A percentile compares a stretch with the other conserved stretches of the same genome.
Evolutionary conservation across 1,140 invertebrate genomes (phyloP).

Genomic region (Scaptodrosophila lebanonensis): DNA sequence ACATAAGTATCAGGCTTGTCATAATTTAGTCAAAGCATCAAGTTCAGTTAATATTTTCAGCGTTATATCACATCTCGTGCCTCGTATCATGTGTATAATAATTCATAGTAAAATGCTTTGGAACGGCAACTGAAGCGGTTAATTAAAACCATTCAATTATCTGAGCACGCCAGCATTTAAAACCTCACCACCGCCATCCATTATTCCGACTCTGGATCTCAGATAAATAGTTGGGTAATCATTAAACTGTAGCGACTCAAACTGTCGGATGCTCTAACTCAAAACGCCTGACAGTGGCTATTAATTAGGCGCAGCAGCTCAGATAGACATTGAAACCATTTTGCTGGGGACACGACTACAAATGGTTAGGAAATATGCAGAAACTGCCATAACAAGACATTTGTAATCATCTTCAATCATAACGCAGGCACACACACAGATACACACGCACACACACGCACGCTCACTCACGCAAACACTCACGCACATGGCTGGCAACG

Average conservation of each 20-base stretch:
- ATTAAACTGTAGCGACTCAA: conserved; percentile 23
- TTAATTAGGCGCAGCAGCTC: conserved; percentile 69
- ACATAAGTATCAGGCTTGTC: no score
- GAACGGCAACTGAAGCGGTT: no score
- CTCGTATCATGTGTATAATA: no score
- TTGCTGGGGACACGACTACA: conserved; percentile 18
- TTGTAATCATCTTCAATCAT: conserved; percentile 72
- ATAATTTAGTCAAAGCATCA: no score
- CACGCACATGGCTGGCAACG: not conserved
- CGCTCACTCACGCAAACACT: no score
- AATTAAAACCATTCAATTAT: conserved; percentile 16
- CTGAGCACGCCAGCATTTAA: not conserved
- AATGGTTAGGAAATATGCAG: conserved; percentile 42
- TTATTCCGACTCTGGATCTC: conserved; percentile 19
- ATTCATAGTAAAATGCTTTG: no score
- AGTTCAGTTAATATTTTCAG: no score
- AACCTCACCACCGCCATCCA: conserved; percentile 17
- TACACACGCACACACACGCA: conserved; percentile 4
- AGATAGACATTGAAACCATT: conserved; percentile 30
- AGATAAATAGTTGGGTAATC: conserved; percentile 30
- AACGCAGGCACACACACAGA: conserved; percentile 47
- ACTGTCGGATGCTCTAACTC: conserved; percentile 52
- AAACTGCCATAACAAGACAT: conserved; percentile 64
- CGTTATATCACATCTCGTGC: no score
- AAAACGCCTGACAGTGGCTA: conserved; percentile 68